phyloP scores from a whole-genome alignment of 2,797 vertebrate genomes.

The Apodemus agrarius region DNA sequence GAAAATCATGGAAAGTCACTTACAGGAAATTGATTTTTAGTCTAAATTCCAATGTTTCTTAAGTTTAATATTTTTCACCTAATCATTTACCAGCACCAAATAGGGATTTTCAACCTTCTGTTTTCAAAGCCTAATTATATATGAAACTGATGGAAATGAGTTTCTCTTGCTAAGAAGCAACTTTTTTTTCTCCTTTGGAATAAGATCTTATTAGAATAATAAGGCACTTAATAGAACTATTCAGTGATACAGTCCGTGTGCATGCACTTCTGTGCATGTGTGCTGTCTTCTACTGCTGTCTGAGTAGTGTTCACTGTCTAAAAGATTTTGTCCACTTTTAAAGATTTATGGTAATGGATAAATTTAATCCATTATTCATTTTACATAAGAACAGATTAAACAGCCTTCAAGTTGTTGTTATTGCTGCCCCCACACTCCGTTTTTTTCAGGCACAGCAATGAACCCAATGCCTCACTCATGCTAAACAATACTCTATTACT shows the following conservation, averaged over 20 bases:
- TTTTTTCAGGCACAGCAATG: background rate
- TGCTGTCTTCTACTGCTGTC: background rate
- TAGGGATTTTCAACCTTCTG: slow-evolving; percentile 4
- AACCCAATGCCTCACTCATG: background rate
- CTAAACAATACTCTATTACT: background rate
- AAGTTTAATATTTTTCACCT: background rate
- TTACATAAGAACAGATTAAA: background rate
- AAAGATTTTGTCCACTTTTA: slow-evolving; percentile 40
- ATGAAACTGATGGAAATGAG: background rate
- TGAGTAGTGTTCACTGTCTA: background rate
- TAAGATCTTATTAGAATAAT: background rate
- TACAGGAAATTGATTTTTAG: background rate
- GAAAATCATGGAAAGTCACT: background rate
- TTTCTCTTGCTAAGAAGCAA: background rate
- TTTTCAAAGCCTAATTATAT: background rate
- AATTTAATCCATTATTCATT: slow-evolving; percentile 17
- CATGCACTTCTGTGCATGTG: background rate
- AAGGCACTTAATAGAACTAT: background rate
- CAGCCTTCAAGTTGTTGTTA: background rate
- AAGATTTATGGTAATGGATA: background rate
- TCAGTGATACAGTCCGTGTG: background rate
- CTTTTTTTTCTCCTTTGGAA: background rate
- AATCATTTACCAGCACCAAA: background rate
- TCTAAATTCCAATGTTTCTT: background rate
- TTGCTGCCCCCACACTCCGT: too few relatives aligned